A percentile compares a stretch with the other conserved stretches of the same genome.
phyloP scores from a whole-genome alignment of 2,113 vertebrate genomes.

The Aramus guarauna region DNA sequence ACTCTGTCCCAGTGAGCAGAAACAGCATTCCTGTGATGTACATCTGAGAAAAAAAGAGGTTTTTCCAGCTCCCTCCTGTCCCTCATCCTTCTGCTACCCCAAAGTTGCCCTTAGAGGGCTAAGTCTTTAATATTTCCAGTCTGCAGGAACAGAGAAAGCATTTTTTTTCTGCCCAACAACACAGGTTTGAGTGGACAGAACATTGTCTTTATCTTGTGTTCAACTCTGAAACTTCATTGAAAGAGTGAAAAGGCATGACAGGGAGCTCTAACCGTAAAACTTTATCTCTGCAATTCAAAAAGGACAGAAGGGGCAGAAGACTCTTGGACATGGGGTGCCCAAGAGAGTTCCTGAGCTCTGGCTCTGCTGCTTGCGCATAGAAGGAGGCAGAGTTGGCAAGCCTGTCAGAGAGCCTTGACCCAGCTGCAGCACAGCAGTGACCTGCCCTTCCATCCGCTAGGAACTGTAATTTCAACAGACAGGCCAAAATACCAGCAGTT shows the following conservation, averaged over 20 bases:
- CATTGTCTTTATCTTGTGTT: neutral
- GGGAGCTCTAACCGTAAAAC: neutral
- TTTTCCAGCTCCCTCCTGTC: neutral
- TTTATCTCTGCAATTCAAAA: too few relatives aligned
- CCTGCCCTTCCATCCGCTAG: neutral
- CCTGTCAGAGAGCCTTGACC: neutral
- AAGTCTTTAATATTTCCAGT: neutral
- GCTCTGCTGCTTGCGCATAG: neutral
- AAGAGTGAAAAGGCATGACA: neutral
- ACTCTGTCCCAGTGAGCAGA: neutral
- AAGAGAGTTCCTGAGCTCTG: neutral
- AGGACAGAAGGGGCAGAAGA: neutral
- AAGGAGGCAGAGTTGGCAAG: neutral
- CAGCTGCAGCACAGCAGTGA: neutral
- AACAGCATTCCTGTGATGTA: neutral
- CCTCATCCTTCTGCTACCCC: neutral
- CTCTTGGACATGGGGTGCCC: neutral
- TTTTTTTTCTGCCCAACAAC: neutral
- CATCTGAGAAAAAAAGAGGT: neutral
- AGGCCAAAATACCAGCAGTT: neutral
- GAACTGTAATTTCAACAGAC: neutral
- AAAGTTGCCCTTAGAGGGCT: neutral
- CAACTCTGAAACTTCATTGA: neutral
- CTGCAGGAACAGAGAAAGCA: neutral
- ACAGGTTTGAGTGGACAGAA: neutral